These are phyloP conservation scores for Cremastinae sp. DNA, from an alignment of 2,888 invertebrate species.

Conservation along the genomic window DNA sequence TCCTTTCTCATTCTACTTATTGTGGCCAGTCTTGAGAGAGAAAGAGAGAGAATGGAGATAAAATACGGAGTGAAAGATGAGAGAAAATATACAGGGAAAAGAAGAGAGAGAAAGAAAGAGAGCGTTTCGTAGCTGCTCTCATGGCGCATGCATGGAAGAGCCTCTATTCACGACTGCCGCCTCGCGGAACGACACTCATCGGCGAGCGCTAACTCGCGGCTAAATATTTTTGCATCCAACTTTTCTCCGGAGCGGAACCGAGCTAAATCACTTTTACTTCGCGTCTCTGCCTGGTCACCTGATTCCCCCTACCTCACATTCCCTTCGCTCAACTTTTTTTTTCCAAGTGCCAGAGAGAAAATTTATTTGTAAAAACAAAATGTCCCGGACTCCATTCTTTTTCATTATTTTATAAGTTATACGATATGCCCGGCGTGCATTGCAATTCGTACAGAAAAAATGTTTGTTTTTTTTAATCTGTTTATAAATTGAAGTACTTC, in stretches of 20 bases:
- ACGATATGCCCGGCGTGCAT: too few relatives aligned
- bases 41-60: slow-evolving; percentile 23
- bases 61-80: slow-evolving; percentile 7
- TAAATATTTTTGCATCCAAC: slow-evolving; percentile 49
- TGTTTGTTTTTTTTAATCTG: too few relatives aligned
- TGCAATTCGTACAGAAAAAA: too few relatives aligned
- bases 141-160: slow-evolving; percentile 51
- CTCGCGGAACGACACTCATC: slow-evolving; percentile 55
- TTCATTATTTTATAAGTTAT: too few relatives aligned
- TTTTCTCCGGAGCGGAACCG: slow-evolving; percentile 36
- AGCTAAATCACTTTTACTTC: slow-evolving; percentile 37
- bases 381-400: too few relatives aligned
- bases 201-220: slow-evolving; percentile 31
- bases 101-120: slow-evolving; percentile 10
- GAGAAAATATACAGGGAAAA: too few relatives aligned
- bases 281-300: slow-evolving; percentile 27
- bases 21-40: slow-evolving; percentile 2
- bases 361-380: too few relatives aligned
- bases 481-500: too few relatives aligned
- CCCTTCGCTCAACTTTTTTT: slow-evolving; percentile 11
- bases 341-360: slow-evolving; percentile 19
- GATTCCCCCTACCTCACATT: slow-evolving; percentile 16
- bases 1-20: slow-evolving; percentile 23
- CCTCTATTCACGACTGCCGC: slow-evolving; percentile 55
- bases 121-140: slow-evolving; percentile 34